A percentile compares a stretch with the other conserved stretches of the same genome.
Evolutionary conservation across 1,140 invertebrate genomes (phyloP).

Genomic region (Zaprionus ghesquierei): DNA sequence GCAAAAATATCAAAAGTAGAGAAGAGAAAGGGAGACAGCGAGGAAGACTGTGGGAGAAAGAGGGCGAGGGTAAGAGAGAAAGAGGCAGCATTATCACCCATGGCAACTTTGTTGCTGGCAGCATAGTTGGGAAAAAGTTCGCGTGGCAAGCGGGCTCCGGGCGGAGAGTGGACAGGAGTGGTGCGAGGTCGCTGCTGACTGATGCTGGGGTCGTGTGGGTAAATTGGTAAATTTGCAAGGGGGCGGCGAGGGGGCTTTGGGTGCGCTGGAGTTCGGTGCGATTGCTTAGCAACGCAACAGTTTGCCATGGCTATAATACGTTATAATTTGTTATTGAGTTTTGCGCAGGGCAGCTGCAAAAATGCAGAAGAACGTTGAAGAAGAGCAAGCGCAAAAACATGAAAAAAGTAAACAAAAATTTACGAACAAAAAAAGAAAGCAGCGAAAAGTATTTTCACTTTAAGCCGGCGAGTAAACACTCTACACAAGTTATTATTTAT

Average conservation of each 20-base stretch:
- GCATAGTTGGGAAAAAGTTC: constrained; percentile 60
- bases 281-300: constrained; percentile 82
- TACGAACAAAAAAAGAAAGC: constrained; percentile 15
- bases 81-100: constrained; percentile 60
- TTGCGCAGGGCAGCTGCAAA: constrained; percentile 73
- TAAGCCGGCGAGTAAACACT: constrained; percentile 1
- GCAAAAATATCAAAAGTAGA: constrained; percentile 67
- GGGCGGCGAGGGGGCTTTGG: not conserved
- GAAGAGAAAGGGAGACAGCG: not conserved
- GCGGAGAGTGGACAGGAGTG: constrained; percentile 18
- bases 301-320: constrained; percentile 82
- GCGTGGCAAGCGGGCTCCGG: not conserved
- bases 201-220: constrained; percentile 28
- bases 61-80: constrained; percentile 1
- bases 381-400: constrained; percentile 39
- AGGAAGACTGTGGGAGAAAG: not conserved
- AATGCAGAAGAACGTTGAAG: constrained; percentile 51
- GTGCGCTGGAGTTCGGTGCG: constrained; percentile 38
- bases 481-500: no score
- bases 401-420: constrained; percentile 54
- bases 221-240: constrained; percentile 27
- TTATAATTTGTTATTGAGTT: constrained; percentile 82
- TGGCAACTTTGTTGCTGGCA: constrained; percentile 78
- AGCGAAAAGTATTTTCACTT: not conserved
- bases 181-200: not conserved